Percentiles rank a stretch among this genome's conserved stretches.
phyloP scores from a whole-genome alignment of 1,140 invertebrate species.

The Lucilia cuprina region DNA sequence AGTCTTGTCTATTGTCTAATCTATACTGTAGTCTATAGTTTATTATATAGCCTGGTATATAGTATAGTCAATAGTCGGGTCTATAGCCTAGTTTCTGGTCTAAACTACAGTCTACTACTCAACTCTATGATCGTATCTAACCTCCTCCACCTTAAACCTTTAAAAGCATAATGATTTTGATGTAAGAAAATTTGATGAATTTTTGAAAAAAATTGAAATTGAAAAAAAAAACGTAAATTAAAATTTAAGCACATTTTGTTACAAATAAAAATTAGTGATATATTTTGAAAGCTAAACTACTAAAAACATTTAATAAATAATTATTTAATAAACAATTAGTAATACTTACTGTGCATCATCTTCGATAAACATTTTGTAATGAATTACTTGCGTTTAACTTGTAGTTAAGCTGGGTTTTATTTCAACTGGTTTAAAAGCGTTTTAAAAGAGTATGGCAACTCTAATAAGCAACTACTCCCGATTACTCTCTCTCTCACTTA shows the following conservation, averaged over 20 bases:
- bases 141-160: no score
- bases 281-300: neutral
- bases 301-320: neutral
- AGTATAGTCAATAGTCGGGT: no score
- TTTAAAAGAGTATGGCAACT: neutral
- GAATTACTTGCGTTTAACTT: neutral
- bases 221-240: neutral
- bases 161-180: no score
- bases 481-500: neutral
- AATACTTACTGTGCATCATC: slow-evolving; percentile 63
- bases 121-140: no score
- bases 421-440: neutral
- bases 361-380: slow-evolving; percentile 62
- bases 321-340: neutral
- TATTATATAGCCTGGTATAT: no score
- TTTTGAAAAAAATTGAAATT: neutral
- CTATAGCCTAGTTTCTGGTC: no score
- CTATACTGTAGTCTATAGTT: no score
- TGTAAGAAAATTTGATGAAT: neutral
- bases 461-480: neutral
- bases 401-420: neutral
- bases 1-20: no score
- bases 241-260: neutral
- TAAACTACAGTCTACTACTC: no score
- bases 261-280: neutral